phyloP scores from a whole-genome alignment of 1,140 invertebrate species.

The Ips typographus region DNA sequence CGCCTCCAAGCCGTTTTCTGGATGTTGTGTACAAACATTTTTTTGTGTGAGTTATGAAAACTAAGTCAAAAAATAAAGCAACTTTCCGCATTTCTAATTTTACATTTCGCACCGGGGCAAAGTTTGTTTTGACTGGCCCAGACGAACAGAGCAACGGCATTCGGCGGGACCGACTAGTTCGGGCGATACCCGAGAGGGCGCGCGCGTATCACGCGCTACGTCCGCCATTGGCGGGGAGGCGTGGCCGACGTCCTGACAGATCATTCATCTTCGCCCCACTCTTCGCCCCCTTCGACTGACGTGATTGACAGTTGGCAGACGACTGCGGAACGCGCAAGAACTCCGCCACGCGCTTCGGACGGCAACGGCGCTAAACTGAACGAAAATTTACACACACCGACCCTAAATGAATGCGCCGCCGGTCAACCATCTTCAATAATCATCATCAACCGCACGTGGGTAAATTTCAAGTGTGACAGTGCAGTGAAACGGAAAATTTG shows the following conservation, averaged over 20 bases:
- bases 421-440: slow-evolving; percentile 36
- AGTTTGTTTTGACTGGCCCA: slow-evolving; percentile 17
- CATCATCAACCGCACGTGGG: slow-evolving; percentile 36
- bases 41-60: neutral
- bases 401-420: slow-evolving; percentile 45
- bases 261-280: slow-evolving; percentile 57
- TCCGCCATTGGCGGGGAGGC: slow-evolving; percentile 50
- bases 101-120: slow-evolving; percentile 7
- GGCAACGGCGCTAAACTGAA: slow-evolving; percentile 41
- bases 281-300: slow-evolving; percentile 53
- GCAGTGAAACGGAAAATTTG: slow-evolving; percentile 44
- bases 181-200: slow-evolving; percentile 34
- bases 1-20: neutral
- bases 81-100: slow-evolving; percentile 6
- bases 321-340: slow-evolving; percentile 65
- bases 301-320: slow-evolving; percentile 70
- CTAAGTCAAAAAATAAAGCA: neutral
- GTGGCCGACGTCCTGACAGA: slow-evolving; percentile 47
- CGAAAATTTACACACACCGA: slow-evolving; percentile 40
- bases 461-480: slow-evolving; percentile 43
- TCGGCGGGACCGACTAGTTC: slow-evolving; percentile 38
- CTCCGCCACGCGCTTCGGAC: slow-evolving; percentile 51
- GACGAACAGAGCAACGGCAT: slow-evolving; percentile 10
- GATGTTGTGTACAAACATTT: too few species aligned
- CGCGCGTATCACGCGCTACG: slow-evolving; percentile 40